phyloP scores from a whole-genome alignment of 2,113 vertebrate genomes.

The Sinocyclocheilus grahami region DNA sequence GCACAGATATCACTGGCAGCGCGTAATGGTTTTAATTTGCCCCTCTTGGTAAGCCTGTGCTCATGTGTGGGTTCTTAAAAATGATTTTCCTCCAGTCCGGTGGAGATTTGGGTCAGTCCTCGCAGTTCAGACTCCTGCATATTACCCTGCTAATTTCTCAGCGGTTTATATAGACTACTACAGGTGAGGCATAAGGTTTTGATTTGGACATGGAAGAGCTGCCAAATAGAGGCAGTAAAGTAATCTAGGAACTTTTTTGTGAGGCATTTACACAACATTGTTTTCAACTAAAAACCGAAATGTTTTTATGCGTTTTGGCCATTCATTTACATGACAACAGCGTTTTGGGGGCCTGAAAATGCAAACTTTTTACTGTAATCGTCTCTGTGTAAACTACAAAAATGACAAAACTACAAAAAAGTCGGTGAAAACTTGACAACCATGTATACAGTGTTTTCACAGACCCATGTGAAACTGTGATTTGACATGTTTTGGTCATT shows the following conservation, averaged over 20 bases:
- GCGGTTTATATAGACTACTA: slow-evolving; percentile 20
- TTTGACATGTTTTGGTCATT: no score
- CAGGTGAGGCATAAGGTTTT: slow-evolving; percentile 6
- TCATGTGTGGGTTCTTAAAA: slow-evolving; percentile 42
- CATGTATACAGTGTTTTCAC: no score
- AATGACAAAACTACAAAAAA: no score
- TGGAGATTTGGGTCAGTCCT: slow-evolving; percentile 47
- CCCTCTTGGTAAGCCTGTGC: slow-evolving; percentile 26
- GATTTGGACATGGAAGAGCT: not conserved
- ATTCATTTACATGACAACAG: not conserved
- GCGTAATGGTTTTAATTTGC: slow-evolving; percentile 54
- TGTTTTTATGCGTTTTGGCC: no score
- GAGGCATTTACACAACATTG: not conserved
- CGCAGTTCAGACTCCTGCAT: not conserved
- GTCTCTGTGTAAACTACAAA: no score
- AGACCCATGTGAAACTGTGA: no score
- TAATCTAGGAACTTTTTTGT: slow-evolving; percentile 2
- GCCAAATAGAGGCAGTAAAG: not conserved
- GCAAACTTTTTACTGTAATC: no score
- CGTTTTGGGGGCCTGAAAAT: no score
- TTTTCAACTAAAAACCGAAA: not conserved
- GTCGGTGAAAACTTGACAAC: no score
- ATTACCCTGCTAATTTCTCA: slow-evolving; percentile 40
- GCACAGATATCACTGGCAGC: slow-evolving; percentile 55
- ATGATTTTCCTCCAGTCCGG: slow-evolving; percentile 48